Evolutionary conservation across 2,888 invertebrate species (phyloP), one percentile per base, ranked within the genome.

Genomic region (Pantelozetes paolii): DNA sequence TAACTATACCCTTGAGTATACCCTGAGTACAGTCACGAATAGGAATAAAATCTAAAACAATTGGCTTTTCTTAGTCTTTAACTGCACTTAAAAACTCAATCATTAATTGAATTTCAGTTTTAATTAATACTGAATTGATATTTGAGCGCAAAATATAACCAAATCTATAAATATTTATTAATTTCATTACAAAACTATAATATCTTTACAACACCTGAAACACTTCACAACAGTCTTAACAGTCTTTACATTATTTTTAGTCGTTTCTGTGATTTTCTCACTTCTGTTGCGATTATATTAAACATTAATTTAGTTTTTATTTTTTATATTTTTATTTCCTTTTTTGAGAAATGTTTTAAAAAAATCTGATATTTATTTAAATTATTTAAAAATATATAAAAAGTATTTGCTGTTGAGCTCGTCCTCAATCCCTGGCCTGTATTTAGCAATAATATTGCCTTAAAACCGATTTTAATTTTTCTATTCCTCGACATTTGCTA

Each of bases 371-470:
- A 32, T 36, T 62, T 45, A 2, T 48, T 9, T n/a, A 20, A 48
- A 48, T 48, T 48, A 48, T 3, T 6, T 6, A 5, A 48, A 48
- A 20, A 28, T 30, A 62, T 62, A 20, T 32, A 32, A 32, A 11
- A 62, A 18, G 28, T 32, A 32, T 62, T 36, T 62, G 32, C n/a
- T 57, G 28, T 62, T 62, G 5, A 62, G 28, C 36, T 62, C 28
- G 57, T 36, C 62, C n/a, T 62, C 62, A 62, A 32, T 32, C 32
- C 32, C n/a, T n/a, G 18, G 20, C 62, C 62, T 62, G 62, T 30
- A 11, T 28, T 62, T 28, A 62, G 62, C 62, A 62, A 62, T 62
- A 62, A 62, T 15, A 62, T 32, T 62, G 62, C 28, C 62, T 26
- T 48, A 23, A 45, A 70, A 40, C n/a, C 20, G 20, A 70, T 6